Base-by-base conservation (phyloP, 2,888 invertebrate species). In the Spialia ferax region DNA sequence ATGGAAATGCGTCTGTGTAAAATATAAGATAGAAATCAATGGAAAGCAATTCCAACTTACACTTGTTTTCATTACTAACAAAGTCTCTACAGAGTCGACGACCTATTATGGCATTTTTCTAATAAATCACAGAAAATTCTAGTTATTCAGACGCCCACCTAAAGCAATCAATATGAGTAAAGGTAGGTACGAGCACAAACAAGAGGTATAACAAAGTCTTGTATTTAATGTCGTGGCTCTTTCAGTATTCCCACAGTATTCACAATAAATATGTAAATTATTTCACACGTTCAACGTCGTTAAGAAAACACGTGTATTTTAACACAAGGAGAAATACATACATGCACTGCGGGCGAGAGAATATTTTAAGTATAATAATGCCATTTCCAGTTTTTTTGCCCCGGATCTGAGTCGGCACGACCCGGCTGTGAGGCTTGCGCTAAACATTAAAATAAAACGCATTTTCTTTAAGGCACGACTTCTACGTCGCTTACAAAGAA, bases 321-420 rank as follows among this genome's bases (percentile, higher is more conserved):
- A 63, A 63, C 26, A 29, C 45, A 65, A 50, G 35, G n/a, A 52
- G 50, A 38, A 57, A 65, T 57, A 57, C 50, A 22, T 20, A 57
- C 48, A 20, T 50, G 50, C 50, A 50, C 2, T 13, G 22, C 20
- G 50, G 6, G 50, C 13, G 22, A 26, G 54, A 29, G 59, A 60
- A 66, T 66, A 55, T 66, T 66, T 66, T 66, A 61, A 66, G 60
- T 60, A 55, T 60, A 66, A 60, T 66, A 66, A 66, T 66, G 60
- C 60, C 66, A 60, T 66, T 66, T 66, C 29, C 60, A 66, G 66
- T 66, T 66, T 66, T 66, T 66, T 29, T 42, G n/a, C 66, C 45
- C 42, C 15, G 59, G 48, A 48, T 66, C 54, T 59, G 29, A 60
- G 66, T 60, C 22, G 52, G 64, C 54, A 15, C 42, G 60, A 45